Conservation (phyloP, 1,140 invertebrate genomes). For the Diplogasteroides magnus region DNA sequence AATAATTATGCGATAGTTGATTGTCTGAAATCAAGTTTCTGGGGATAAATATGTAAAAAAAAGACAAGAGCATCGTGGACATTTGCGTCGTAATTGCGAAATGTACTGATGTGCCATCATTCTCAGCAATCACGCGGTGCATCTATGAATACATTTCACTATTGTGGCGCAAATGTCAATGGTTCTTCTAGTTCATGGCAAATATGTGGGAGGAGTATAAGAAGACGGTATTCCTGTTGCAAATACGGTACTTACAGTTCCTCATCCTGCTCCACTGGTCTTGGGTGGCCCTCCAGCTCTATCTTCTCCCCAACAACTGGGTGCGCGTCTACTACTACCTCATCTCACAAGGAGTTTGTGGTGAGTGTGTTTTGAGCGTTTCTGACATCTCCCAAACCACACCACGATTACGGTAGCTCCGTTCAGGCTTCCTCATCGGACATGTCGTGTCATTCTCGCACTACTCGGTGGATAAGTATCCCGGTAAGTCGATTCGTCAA, state of each 20-base stretch:
- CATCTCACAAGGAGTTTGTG: constrained; percentile 35
- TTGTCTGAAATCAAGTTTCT: too few species aligned
- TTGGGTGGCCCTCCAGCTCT: constrained; percentile 52
- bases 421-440: constrained; percentile 46
- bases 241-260: constrained; percentile 24
- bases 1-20: too few species aligned
- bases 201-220: too few species aligned
- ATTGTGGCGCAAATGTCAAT: too few species aligned
- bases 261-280: constrained; percentile 40
- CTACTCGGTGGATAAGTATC: constrained; percentile 53
- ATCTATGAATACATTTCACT: too few species aligned
- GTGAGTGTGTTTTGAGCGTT: too few species aligned
- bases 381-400: background rate
- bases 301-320: constrained; percentile 36
- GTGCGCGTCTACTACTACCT: constrained; percentile 45
- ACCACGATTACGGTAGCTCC: constrained; percentile 6
- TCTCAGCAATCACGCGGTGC: background rate
- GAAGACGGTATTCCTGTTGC: too few species aligned
- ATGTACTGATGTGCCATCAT: background rate
- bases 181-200: too few species aligned
- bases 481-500: constrained; percentile 23
- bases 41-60: too few species aligned
- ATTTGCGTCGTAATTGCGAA: too few species aligned
- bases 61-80: too few species aligned
- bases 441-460: constrained; percentile 52